phyloP scores from a whole-genome alignment of 2,888 invertebrate species.

The Rhamphomyia laevipes region DNA sequence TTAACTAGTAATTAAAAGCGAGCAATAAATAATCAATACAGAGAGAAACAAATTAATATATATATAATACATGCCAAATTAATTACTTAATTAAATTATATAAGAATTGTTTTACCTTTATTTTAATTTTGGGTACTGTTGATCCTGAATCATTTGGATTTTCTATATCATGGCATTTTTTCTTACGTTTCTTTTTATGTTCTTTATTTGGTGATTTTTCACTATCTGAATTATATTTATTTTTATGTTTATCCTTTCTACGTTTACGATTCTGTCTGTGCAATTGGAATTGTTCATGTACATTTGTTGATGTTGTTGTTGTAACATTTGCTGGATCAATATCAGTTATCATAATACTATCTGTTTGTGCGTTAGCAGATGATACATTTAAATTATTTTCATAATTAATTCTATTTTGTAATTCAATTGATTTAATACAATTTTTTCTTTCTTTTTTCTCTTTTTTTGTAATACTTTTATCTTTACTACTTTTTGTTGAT shows the following conservation, averaged over 20 bases:
- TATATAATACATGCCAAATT: no score
- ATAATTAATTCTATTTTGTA: slow-evolving; percentile 7
- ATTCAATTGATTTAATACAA: slow-evolving; percentile 2
- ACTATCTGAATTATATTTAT: slow-evolving; percentile 45
- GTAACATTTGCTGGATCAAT: slow-evolving; percentile 17
- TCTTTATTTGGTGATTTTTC: slow-evolving; percentile 55
- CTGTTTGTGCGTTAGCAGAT: slow-evolving; percentile 12
- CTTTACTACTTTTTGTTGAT: no score
- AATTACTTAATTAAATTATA: not conserved
- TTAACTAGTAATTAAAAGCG: no score
- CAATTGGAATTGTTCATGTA: slow-evolving; percentile 20
- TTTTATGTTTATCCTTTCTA: slow-evolving; percentile 64
- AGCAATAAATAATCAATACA: no score
- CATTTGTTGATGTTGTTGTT: slow-evolving; percentile 11
- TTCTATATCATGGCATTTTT: slow-evolving; percentile 58
- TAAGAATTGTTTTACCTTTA: slow-evolving; percentile 47
- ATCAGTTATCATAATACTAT: slow-evolving; percentile 8
- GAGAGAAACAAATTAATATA: no score
- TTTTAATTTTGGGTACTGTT: slow-evolving; percentile 61
- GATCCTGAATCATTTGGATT: slow-evolving; percentile 39
- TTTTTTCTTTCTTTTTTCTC: no score
- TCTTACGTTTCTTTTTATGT: slow-evolving; percentile 69
- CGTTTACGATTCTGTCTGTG: slow-evolving; percentile 54
- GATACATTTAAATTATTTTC: slow-evolving; percentile 8
- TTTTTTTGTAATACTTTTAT: no score